Percentiles rank a stretch among this genome's conserved stretches.
These are phyloP conservation scores for Micromys minutus DNA, from an alignment of 2,113 vertebrate genomes.

Conservation along the genomic window DNA sequence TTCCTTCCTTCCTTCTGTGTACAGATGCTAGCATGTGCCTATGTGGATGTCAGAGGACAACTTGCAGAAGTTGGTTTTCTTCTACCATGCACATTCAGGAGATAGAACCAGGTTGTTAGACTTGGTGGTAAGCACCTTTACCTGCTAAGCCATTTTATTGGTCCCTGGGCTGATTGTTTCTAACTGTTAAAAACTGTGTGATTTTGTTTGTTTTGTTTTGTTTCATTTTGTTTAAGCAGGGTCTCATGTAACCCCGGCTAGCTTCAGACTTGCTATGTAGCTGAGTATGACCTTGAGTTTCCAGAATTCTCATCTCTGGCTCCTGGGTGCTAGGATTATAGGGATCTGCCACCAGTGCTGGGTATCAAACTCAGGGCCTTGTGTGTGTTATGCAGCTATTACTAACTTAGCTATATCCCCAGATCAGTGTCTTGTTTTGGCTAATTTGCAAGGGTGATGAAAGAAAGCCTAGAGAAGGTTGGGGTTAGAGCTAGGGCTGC, in stretches of 20 bases:
- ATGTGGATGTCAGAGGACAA: background rate
- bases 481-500: background rate
- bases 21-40: background rate
- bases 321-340: background rate
- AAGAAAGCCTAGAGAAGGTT: background rate
- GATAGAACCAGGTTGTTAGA: background rate
- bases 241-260: background rate
- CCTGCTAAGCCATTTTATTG: background rate
- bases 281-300: background rate
- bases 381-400: background rate
- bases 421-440: background rate
- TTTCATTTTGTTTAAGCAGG: background rate
- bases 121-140: background rate
- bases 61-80: background rate
- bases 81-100: background rate
- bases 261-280: background rate
- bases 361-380: background rate
- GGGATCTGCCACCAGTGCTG: background rate
- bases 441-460: background rate
- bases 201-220: background rate
- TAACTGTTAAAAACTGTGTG: background rate
- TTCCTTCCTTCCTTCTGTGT: background rate
- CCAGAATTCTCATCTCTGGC: too few relatives aligned
- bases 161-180: background rate
- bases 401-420: background rate